A percentile compares a stretch with the other conserved stretches of the same genome.
phyloP scores from a whole-genome alignment of 2,113 vertebrate species.

The Chloropsis cyanopogon region DNA sequence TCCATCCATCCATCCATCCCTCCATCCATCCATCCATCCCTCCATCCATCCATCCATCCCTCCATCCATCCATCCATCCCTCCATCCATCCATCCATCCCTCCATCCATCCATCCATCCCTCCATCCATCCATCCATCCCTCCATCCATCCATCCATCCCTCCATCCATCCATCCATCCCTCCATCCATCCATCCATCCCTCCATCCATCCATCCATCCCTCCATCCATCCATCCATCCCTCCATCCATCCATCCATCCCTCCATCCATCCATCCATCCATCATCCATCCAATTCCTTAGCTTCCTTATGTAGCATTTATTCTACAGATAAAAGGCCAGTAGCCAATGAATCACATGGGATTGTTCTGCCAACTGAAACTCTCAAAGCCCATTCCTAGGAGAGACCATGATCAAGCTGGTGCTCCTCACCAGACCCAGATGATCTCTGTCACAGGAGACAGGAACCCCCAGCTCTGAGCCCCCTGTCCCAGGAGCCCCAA shows the following conservation, averaged over 20 bases:
- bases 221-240: background rate
- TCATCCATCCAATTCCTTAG: background rate
- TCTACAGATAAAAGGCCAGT: background rate
- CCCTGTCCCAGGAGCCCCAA: background rate
- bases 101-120: background rate
- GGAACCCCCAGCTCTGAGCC: background rate
- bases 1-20: background rate
- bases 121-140: background rate
- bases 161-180: background rate
- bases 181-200: background rate
- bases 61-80: background rate
- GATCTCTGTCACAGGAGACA: background rate
- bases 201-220: background rate
- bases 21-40: background rate
- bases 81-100: background rate
- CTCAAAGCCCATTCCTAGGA: accelerated
- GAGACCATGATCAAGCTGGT: background rate
- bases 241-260: background rate
- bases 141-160: background rate
- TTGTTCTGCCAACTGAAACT: background rate
- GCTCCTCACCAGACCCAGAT: background rate
- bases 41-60: background rate
- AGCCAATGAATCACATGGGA: background rate
- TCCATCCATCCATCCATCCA: background rate
- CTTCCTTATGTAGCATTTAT: background rate